phyloP scores from a whole-genome alignment of 2,797 vertebrate species.

The Squalus acanthias region DNA sequence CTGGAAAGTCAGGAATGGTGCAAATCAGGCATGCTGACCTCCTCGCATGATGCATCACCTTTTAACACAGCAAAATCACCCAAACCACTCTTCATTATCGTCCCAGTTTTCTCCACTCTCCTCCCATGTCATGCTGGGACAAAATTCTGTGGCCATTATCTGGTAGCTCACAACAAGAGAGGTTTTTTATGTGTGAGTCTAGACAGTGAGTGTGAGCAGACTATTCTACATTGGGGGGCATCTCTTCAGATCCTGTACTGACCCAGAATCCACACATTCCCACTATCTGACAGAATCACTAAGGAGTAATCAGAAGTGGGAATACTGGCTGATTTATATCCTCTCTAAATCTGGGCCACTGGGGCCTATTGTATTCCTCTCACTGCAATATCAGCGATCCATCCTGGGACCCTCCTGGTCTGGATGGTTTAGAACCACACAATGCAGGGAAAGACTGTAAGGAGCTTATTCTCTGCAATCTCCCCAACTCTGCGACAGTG shows the following conservation, averaged over 20 bases:
- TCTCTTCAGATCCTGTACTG: background rate
- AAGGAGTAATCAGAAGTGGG: background rate
- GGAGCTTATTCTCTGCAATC: background rate
- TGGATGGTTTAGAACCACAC: background rate
- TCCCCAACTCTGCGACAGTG: background rate
- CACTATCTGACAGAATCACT: background rate
- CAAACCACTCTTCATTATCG: background rate
- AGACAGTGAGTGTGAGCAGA: background rate
- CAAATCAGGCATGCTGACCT: background rate
- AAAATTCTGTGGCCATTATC: background rate
- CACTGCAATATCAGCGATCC: background rate
- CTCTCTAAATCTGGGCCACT: background rate
- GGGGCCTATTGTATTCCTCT: too few species aligned
- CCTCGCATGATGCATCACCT: background rate
- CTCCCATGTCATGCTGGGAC: too few species aligned
- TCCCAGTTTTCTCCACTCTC: too few species aligned
- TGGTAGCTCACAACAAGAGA: background rate
- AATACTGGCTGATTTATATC: background rate
- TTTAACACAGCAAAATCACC: background rate
- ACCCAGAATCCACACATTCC: background rate
- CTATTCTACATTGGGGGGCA: background rate
- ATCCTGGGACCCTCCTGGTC: background rate
- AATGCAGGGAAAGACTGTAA: background rate
- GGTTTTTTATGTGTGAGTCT: background rate
- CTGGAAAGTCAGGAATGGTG: background rate